These are phyloP conservation scores for Temnothorax unifasciatus DNA, from an alignment of 2,888 invertebrate genomes.

Conservation along the genomic window DNA sequence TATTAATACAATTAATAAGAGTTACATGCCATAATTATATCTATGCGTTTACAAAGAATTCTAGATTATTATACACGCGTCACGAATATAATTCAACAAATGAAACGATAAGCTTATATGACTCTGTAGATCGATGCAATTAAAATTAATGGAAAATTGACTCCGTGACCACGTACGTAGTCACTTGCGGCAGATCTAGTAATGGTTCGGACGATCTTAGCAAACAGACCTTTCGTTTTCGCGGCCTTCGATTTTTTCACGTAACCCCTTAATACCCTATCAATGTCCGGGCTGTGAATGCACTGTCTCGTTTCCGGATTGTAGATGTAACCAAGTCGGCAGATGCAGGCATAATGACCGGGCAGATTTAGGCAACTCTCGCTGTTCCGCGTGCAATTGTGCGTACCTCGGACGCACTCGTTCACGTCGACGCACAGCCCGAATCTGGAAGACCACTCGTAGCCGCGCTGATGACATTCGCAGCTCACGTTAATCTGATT, in stretches of 20 bases:
- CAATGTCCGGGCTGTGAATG: slow-evolving; percentile 60
- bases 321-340: slow-evolving; percentile 76
- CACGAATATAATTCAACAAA: neutral
- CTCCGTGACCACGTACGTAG: neutral
- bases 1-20: neutral
- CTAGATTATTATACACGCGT: neutral
- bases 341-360: slow-evolving; percentile 83
- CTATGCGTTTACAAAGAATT: neutral
- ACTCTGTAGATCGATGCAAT: neutral
- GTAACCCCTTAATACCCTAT: slow-evolving; percentile 59
- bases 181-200: slow-evolving; percentile 48
- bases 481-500: slow-evolving; percentile 90
- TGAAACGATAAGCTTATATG: neutral
- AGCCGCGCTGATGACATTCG: slow-evolving; percentile 87
- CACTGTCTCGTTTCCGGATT: slow-evolving; percentile 65
- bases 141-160: neutral
- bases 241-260: slow-evolving; percentile 37
- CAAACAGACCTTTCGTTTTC: slow-evolving; percentile 55
- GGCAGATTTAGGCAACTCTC: slow-evolving; percentile 89
- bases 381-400: slow-evolving; percentile 86
- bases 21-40: too few relatives aligned
- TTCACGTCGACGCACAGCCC: slow-evolving; percentile 90
- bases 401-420: slow-evolving; percentile 87
- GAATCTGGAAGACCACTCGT: slow-evolving; percentile 88
- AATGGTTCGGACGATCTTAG: slow-evolving; percentile 49